A percentile compares a stretch with the other conserved stretches of the same genome.
phyloP scores from a whole-genome alignment of 2,113 vertebrate species.

The Triplophysa siluroides region DNA sequence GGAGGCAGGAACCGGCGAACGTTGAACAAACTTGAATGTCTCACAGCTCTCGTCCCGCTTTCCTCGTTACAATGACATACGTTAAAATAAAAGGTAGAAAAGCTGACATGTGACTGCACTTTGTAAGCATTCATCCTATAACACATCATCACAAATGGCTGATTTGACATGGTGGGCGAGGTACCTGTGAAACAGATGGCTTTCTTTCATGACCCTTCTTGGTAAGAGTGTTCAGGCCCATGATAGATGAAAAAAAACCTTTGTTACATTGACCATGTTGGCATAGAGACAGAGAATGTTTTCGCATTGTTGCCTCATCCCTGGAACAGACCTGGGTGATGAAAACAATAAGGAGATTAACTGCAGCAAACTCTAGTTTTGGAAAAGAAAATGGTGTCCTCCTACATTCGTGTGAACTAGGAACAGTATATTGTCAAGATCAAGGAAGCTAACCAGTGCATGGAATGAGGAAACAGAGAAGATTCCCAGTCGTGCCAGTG shows the following conservation, averaged over 20 bases:
- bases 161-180: not conserved
- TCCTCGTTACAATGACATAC: too few species aligned
- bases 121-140: not conserved
- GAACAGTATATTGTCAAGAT: not conserved
- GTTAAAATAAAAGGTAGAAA: not conserved
- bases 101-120: not conserved
- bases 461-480: constrained; percentile 97
- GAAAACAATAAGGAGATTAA: not conserved
- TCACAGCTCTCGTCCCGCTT: too few species aligned
- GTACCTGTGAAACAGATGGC: constrained; percentile 87
- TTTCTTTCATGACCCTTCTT: constrained; percentile 88
- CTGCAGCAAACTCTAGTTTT: not conserved
- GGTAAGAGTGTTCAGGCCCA: constrained; percentile 91
- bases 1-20: too few species aligned
- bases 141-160: not conserved
- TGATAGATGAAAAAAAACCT: constrained; percentile 92
- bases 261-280: constrained; percentile 78
- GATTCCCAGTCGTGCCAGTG: constrained; percentile 89
- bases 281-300: constrained; percentile 85
- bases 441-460: constrained; percentile 82
- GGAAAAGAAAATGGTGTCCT: not conserved
- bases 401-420: not conserved
- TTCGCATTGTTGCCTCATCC: constrained; percentile 87
- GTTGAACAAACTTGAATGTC: too few species aligned
- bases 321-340: constrained; percentile 88